Percentiles rank a stretch among this genome's conserved stretches.
These are phyloP conservation scores for Acanthosepion pharaonis DNA, from an alignment of 2,888 invertebrate species.

Conservation along the genomic window DNA sequence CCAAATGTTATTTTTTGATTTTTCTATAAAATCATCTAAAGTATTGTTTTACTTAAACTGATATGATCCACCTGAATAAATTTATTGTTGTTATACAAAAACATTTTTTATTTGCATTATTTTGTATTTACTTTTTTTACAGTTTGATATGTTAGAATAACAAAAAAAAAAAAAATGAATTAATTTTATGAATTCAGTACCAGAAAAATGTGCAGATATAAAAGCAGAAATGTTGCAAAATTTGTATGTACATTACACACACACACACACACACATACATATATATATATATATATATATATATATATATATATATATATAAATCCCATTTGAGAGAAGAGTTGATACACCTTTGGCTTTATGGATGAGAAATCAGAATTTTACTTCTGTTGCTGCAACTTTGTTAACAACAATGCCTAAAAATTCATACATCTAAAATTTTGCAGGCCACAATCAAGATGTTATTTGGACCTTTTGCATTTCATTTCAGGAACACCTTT, in stretches of 20 bases:
- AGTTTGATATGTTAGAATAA: neutral
- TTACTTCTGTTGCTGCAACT: neutral
- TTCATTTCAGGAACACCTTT: conserved; percentile 79
- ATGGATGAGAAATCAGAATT: neutral
- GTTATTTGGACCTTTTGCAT: conserved; percentile 49
- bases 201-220: neutral
- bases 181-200: neutral
- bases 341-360: neutral
- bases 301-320: no score
- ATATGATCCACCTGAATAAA: neutral
- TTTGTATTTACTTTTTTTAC: neutral
- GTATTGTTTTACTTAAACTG: neutral
- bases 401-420: conserved; percentile 15
- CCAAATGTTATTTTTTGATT: neutral
- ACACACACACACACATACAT: no score
- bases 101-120: neutral
- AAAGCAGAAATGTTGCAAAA: neutral
- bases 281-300: no score
- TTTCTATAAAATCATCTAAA: no score
- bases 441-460: conserved; percentile 38
- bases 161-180: neutral
- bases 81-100: neutral
- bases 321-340: no score
- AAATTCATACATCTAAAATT: neutral
- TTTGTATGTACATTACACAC: neutral